Percentiles rank a stretch among this genome's conserved stretches.
Conservation (phyloP, 1,140 invertebrate species). For the Leptinotarsa defecta region DNA sequence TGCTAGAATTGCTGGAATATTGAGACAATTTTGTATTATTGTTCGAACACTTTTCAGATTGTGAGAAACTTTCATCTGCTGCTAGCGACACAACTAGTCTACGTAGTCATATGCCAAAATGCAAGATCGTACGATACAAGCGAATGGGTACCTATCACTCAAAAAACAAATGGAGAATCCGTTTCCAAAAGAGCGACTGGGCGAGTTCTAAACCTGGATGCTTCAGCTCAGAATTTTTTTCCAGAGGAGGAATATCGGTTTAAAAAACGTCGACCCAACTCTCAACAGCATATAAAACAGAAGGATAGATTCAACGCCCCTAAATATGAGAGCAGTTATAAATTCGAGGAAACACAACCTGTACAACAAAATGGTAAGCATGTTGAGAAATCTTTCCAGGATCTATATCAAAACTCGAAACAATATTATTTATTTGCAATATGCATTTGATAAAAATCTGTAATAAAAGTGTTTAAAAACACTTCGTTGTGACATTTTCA, state of each 20-base stretch:
- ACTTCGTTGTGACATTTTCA: too few relatives aligned
- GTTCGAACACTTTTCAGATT: constrained; percentile 42
- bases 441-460: too few relatives aligned
- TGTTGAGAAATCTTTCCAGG: background rate
- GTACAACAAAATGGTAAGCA: constrained; percentile 24
- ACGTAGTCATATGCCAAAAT: constrained; percentile 35
- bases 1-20: too few relatives aligned
- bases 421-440: too few relatives aligned
- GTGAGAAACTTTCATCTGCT: constrained; percentile 34
- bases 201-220: constrained; percentile 59
- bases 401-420: background rate
- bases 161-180: constrained; percentile 30
- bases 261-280: constrained; percentile 30
- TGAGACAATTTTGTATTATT: too few relatives aligned
- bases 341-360: constrained; percentile 40
- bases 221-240: constrained; percentile 53
- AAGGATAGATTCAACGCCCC: constrained; percentile 34
- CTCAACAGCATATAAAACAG: constrained; percentile 35
- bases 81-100: constrained; percentile 27
- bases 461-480: too few relatives aligned
- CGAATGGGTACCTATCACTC: constrained; percentile 53
- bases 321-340: constrained; percentile 41
- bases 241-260: constrained; percentile 51
- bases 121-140: constrained; percentile 46
- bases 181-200: constrained; percentile 51